Percentiles rank a stretch among this genome's conserved stretches.
phyloP scores from a whole-genome alignment of 1,140 invertebrate species.

The Drosophila malerkotliana region DNA sequence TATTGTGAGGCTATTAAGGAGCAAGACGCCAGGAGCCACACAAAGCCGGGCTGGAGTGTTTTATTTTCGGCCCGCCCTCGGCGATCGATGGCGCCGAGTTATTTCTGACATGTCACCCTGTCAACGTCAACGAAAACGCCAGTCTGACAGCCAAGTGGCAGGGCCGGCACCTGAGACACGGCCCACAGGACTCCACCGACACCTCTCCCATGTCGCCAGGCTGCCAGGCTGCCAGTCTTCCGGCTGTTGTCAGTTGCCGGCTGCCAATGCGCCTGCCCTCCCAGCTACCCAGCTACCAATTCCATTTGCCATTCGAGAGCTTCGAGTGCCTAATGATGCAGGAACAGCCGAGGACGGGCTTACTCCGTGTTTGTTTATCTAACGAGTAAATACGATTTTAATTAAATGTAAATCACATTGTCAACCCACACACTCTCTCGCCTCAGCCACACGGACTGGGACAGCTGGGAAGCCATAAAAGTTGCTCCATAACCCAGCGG shows the following conservation, averaged over 20 bases:
- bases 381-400: slow-evolving; percentile 82
- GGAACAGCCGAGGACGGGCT: background rate
- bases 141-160: slow-evolving; percentile 35
- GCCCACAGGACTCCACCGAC: background rate
- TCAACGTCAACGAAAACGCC: slow-evolving; percentile 33
- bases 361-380: slow-evolving; percentile 70
- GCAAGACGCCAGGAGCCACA: background rate
- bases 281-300: background rate
- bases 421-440: slow-evolving; percentile 54
- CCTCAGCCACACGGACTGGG: no score
- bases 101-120: slow-evolving; percentile 43
- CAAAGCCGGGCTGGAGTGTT: slow-evolving; percentile 1
- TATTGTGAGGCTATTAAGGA: background rate
- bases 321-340: slow-evolving; percentile 40
- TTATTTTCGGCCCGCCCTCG: slow-evolving; percentile 25
- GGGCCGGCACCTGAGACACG: slow-evolving; percentile 33
- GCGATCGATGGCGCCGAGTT: slow-evolving; percentile 40
- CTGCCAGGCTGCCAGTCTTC: background rate
- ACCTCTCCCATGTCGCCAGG: background rate
- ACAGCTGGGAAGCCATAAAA: slow-evolving; percentile 54
- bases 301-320: slow-evolving; percentile 21
- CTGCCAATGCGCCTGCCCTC: background rate
- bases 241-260: background rate
- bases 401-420: slow-evolving; percentile 82
- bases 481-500: slow-evolving; percentile 13